A percentile compares a stretch with the other conserved stretches of the same genome.
Evolutionary conservation across 2,888 invertebrate genomes (phyloP).

Genomic region (Petrolisthes manimaculis): DNA sequence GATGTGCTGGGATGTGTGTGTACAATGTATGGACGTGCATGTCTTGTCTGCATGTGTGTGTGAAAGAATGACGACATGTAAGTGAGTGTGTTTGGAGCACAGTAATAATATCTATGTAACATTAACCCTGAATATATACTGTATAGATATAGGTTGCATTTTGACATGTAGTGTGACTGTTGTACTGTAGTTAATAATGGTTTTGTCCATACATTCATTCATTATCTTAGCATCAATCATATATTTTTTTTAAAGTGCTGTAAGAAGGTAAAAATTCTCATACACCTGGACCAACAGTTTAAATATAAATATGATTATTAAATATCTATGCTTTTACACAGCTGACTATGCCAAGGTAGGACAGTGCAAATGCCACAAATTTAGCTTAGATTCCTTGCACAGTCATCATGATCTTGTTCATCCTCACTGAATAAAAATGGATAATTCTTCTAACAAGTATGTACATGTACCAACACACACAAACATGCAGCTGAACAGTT

Average conservation of each 20-base stretch:
- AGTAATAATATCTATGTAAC: too few species aligned
- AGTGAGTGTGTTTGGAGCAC: too few species aligned
- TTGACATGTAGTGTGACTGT: too few species aligned
- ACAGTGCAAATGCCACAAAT: slow-evolving; percentile 18
- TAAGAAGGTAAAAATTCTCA: neutral
- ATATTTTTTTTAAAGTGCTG: too few species aligned
- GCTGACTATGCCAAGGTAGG: slow-evolving; percentile 18
- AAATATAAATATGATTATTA: slow-evolving; percentile 16
- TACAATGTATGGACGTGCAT: neutral
- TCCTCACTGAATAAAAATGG: slow-evolving; percentile 2
- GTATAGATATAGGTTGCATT: too few species aligned
- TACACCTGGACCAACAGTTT: slow-evolving; percentile 8
- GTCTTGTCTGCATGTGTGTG: neutral
- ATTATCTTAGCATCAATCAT: too few species aligned
- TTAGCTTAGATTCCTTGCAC: slow-evolving; percentile 16
- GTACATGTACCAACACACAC: slow-evolving; percentile 14
- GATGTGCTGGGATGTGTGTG: neutral
- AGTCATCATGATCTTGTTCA: neutral
- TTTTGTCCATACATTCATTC: too few species aligned
- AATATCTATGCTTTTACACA: slow-evolving; percentile 10
- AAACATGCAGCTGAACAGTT: neutral
- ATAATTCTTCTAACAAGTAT: slow-evolving; percentile 10
- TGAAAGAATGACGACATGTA: too few species aligned
- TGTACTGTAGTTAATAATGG: too few species aligned
- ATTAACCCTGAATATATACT: too few species aligned